Evolutionary conservation across 2,113 vertebrate genomes (phyloP), one percentile per base, ranked within the genome.

Genomic region (Macroglossus sobrinus): DNA sequence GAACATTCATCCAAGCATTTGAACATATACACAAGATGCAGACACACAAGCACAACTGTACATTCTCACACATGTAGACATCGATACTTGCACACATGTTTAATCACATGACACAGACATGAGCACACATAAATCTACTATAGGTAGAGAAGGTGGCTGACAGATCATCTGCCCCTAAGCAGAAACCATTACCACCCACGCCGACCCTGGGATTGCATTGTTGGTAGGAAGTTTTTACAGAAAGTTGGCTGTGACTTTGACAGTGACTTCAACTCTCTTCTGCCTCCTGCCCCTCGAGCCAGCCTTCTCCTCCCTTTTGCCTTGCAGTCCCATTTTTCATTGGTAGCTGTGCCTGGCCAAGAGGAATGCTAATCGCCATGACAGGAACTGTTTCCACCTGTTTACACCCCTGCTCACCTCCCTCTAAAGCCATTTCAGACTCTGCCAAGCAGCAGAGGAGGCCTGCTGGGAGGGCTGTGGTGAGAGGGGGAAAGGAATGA

Each of bases 341-440:
- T 69, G 66, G 26, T 69, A 93, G 88, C 93, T 94, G 33, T 95
- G 35, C 38, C 71, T 88, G 55, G 74, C 79, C 15, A 50, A 84
- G 76, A 79, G 88, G 96, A 97, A 97, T 26, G 66, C 96, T 96
- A 81, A 94, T 94, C 72, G 61, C 94, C 95, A 82, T 96, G 97
- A 95, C 71, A 93, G 95, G 72, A 98, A 78, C 91, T 85, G 91
- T 95, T 97, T 96, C 97, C 28, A 59, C 92, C 50, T 97, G 95
- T 98, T 98, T 98, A 97, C 94, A 86, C 66, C 76, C 38, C 64
- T 19, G 30, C 79, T 98, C 63, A 3, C 82, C 92, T 96, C 91
- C 84, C 92, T 92, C 97, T 87, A 96, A 98, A 93, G 93, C 92
- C 96, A 96, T 98, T 97, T 98, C 95, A 98, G 98, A 97, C 68